Base-by-base conservation (phyloP, 2,888 invertebrate genomes). In the Phaedon cochleariae region DNA sequence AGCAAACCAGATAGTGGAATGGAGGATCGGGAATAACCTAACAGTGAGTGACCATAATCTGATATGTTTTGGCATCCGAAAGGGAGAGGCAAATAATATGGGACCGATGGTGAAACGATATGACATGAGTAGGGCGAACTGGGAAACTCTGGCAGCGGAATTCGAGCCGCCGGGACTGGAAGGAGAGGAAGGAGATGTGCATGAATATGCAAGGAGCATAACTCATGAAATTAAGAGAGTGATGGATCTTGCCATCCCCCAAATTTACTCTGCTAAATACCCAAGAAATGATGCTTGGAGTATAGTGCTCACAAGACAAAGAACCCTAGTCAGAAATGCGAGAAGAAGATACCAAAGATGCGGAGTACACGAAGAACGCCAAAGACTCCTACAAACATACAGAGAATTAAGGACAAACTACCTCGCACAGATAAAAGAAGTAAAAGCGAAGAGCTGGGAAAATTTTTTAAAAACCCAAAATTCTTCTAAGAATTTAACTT, bases 11-110 rank as follows among this genome's bases (percentile, higher is more conserved):
- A n/a, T 53, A 4, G 12, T 6, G 29, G 31, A 17, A 0, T 45
- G 57, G 57, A 57, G n/a, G 7, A 45, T 57, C 1, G 12, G 1
- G 17, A 12, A 21, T 5, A 22, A 59, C 17, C 17, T 18, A 4
- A 59, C 48, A 1, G n/a, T 31, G 31, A 59, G 59, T 29, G 57
- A 57, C 26, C 22, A 41, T 26, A 45, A 57, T 18, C 26, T 57
- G 7, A 45, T 57, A n/a, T 22, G 26, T 6, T 59, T 59, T 17
- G 20, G 17, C 18, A 18, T 26, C n/a, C 17, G 17, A 37, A 21
- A 34, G 9, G n/a, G 9, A n/a, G n/a, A 1, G 37, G 31, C 31
- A 10, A 10, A 34, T 9, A 10, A 34, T 9, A 34, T 34, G 31
- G 31, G 10, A 9, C 31, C n/a, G 18, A 20, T n/a, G 37, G 6